A percentile compares a stretch with the other conserved stretches of the same genome.
Conservation (phyloP, 2,797 vertebrate genomes). For the Rousettus madagascariensis region DNA sequence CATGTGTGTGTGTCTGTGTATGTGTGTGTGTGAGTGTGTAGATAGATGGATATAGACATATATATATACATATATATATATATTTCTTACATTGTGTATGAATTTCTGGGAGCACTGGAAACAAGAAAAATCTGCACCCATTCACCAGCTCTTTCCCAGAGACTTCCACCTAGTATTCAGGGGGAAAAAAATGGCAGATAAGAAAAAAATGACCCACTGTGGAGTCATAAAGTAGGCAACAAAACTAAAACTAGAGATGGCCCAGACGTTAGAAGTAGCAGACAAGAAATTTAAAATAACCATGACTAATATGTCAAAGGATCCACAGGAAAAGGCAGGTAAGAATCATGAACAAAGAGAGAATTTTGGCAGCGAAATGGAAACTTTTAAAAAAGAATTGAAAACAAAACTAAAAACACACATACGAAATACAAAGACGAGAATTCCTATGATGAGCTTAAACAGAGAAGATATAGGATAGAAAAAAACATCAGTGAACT, state of each 20-base stretch:
- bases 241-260: not conserved
- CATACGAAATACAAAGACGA: not conserved
- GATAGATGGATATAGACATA: not conserved
- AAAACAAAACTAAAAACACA: not conserved
- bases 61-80: no score
- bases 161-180: not conserved
- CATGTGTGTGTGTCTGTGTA: rapidly evolving
- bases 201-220: not conserved
- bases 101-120: not conserved
- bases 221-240: not conserved
- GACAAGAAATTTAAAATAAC: not conserved
- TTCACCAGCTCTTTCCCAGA: not conserved
- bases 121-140: not conserved
- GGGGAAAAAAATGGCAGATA: not conserved
- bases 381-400: not conserved
- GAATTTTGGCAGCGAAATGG: not conserved
- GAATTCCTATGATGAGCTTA: not conserved
- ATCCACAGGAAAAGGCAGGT: not conserved
- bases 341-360: not conserved
- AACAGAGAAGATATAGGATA: not conserved
- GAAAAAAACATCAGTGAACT: not conserved
- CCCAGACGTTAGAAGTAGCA: not conserved
- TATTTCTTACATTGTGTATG: not conserved
- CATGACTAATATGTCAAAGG: not conserved
- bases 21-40: not conserved